These are phyloP conservation scores for Diploptera punctata DNA, from an alignment of 2,888 invertebrate genomes.

Conservation along the genomic window DNA sequence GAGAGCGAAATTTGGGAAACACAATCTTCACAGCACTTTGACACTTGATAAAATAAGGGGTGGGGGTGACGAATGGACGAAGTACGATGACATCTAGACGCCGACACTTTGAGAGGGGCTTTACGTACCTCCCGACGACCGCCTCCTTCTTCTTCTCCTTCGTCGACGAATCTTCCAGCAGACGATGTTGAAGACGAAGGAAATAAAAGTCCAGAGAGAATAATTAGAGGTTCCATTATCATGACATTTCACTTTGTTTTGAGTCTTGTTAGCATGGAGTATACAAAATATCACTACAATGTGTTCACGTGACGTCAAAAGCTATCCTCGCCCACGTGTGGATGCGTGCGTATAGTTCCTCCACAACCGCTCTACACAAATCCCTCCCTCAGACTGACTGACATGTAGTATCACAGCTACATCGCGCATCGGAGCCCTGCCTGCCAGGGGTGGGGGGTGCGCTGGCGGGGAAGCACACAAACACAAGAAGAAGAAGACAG, in stretches of 20 bases:
- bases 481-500: constrained; percentile 28
- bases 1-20: not conserved
- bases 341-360: constrained; percentile 9
- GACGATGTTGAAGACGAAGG: not conserved
- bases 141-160: not conserved
- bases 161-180: constrained; percentile 5
- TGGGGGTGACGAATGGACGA: not conserved
- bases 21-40: not conserved
- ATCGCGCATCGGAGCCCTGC: constrained; percentile 14
- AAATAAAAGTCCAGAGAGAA: not conserved
- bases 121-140: constrained; percentile 14
- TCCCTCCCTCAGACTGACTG: constrained; percentile 36
- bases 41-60: not conserved
- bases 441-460: not conserved
- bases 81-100: not conserved
- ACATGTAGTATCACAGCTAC: constrained; percentile 13
- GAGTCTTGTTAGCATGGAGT: constrained; percentile 6
- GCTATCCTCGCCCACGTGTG: constrained; percentile 27
- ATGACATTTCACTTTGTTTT: constrained; percentile 12
- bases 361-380: constrained; percentile 26
- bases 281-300: constrained; percentile 15
- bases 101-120: not conserved
- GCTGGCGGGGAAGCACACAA: not conserved
- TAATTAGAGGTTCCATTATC: not conserved
- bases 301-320: constrained; percentile 27